Conservation (phyloP, 2,888 invertebrate species). For the Trichogramma dendrolimi region DNA sequence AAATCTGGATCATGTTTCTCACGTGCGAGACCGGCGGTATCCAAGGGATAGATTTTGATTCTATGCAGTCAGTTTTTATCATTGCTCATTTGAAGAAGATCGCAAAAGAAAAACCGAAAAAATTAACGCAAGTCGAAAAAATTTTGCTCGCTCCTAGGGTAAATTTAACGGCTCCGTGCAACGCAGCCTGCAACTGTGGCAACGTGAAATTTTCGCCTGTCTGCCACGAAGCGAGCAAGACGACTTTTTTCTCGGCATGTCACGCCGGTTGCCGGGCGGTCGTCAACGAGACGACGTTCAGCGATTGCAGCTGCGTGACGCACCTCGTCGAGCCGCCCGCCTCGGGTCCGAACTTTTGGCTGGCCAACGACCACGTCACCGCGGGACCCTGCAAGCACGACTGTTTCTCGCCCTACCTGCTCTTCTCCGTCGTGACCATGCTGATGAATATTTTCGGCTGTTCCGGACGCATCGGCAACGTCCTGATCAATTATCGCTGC, state of each 20-base stretch:
- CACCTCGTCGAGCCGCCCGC: background rate
- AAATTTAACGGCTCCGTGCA: slow-evolving; percentile 57
- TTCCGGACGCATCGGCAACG: slow-evolving; percentile 63
- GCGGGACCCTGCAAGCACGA: slow-evolving; percentile 47
- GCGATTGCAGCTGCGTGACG: slow-evolving; percentile 40
- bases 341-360: background rate
- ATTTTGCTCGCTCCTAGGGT: slow-evolving; percentile 47
- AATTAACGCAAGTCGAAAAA: background rate
- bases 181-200: slow-evolving; percentile 59
- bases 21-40: slow-evolving; percentile 53
- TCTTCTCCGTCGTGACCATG: slow-evolving; percentile 54
- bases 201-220: slow-evolving; percentile 62
- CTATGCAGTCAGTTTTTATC: slow-evolving; percentile 42
- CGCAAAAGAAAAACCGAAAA: background rate
- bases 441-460: slow-evolving; percentile 60
- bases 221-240: slow-evolving; percentile 56
- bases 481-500: slow-evolving; percentile 63
- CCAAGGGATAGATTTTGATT: slow-evolving; percentile 42
- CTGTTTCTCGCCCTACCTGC: slow-evolving; percentile 48
- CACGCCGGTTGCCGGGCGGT: slow-evolving; percentile 63
- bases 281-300: slow-evolving; percentile 42
- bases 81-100: background rate
- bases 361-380: slow-evolving; percentile 34
- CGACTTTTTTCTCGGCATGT: slow-evolving; percentile 68
- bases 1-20: slow-evolving; percentile 56